Evolutionary conservation across 1,140 invertebrate genomes (phyloP).

Genomic region (Heliconius congener): DNA sequence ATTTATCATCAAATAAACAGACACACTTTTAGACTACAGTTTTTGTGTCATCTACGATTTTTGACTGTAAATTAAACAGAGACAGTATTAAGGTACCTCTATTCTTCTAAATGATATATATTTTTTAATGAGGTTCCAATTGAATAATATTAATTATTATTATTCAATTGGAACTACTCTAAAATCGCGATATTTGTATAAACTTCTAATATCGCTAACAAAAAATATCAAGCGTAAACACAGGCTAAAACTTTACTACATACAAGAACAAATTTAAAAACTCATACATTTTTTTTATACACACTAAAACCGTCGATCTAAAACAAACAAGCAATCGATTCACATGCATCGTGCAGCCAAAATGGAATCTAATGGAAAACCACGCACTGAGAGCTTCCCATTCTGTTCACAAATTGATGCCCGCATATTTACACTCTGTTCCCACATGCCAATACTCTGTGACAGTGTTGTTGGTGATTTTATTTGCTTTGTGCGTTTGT

Average conservation of each 20-base stretch:
- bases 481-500: not conserved
- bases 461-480: constrained; percentile 7
- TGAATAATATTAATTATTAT: too few species aligned
- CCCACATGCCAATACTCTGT: constrained; percentile 6
- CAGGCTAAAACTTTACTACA: not conserved
- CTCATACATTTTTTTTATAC: not conserved
- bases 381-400: constrained; percentile 15
- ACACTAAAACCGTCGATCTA: constrained; percentile 4
- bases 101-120: too few species aligned
- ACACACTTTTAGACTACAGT: too few species aligned
- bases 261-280: constrained; percentile 7
- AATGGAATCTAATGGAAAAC: constrained; percentile 31
- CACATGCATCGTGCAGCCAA: constrained; percentile 15
- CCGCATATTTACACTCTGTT: constrained; percentile 21
- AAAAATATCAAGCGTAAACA: not conserved
- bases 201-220: too few species aligned
- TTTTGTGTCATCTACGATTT: too few species aligned
- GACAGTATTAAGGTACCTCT: too few species aligned
- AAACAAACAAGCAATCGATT: constrained; percentile 17
- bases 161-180: too few species aligned
- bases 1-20: too few species aligned
- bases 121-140: too few species aligned
- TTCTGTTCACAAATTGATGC: constrained; percentile 24
- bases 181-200: too few species aligned
- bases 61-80: too few species aligned